Evolutionary conservation across 2,797 vertebrate species (phyloP).

Genomic region (Telmatherina bonti): DNA sequence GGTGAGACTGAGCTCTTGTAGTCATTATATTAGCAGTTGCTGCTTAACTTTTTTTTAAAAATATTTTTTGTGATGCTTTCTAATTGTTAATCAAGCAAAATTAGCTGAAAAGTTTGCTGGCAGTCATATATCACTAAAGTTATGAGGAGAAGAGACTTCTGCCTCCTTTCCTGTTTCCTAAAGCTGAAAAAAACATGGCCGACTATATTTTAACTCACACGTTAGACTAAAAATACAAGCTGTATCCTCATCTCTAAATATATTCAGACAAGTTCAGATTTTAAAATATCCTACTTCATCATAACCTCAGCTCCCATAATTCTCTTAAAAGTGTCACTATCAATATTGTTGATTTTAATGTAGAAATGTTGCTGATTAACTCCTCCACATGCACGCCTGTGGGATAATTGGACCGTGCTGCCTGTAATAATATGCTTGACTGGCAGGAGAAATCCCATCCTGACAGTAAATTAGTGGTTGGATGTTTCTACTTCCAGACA

Average conservation of each 20-base stretch:
- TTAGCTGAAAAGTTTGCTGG: background rate
- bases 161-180: background rate
- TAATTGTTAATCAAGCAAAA: background rate
- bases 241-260: background rate
- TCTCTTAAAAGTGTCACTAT: constrained; percentile 15
- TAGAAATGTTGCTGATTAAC: constrained; percentile 25
- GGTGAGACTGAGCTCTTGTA: background rate
- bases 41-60: background rate
- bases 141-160: background rate
- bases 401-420: constrained; percentile 23
- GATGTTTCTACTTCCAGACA: constrained; percentile 63
- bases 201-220: background rate
- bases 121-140: no score
- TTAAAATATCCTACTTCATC: constrained; percentile 5
- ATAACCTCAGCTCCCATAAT: constrained; percentile 17
- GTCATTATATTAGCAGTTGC: background rate
- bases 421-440: constrained; percentile 50
- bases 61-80: background rate
- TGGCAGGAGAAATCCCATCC: constrained; percentile 44
- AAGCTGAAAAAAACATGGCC: background rate
- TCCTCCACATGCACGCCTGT: constrained; percentile 3
- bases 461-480: constrained; percentile 66
- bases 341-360: constrained; percentile 7
- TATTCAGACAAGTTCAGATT: background rate
- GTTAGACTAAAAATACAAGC: constrained; percentile 1